These are phyloP conservation scores for Panurus biarmicus DNA, from an alignment of 2,113 vertebrate species.

Conservation along the genomic window DNA sequence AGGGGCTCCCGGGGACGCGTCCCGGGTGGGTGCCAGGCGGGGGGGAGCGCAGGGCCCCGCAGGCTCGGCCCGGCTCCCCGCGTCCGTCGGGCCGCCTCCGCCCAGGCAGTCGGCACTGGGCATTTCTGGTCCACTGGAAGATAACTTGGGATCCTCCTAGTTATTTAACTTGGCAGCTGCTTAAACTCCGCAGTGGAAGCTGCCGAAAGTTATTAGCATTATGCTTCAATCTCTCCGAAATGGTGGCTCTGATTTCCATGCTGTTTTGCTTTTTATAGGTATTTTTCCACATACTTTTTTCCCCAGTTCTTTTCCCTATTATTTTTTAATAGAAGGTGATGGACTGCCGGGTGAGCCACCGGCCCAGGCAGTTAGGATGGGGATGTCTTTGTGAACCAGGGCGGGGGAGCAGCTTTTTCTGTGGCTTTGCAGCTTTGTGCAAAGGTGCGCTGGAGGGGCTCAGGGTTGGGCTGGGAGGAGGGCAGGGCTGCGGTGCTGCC, in stretches of 20 bases:
- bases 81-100: neutral
- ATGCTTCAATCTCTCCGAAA: neutral
- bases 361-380: neutral
- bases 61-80: neutral
- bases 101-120: neutral
- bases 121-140: constrained; percentile 32
- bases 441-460: fast-evolving
- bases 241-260: constrained; percentile 10
- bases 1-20: neutral
- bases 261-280: neutral
- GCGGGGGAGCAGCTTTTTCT: neutral
- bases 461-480: neutral
- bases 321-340: neutral
- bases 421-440: neutral
- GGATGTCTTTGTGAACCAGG: neutral
- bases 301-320: neutral
- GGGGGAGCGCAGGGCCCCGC: neutral
- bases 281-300: neutral
- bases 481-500: neutral
- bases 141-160: constrained; percentile 40
- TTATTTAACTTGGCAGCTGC: constrained; percentile 69
- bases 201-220: constrained; percentile 63
- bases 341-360: neutral
- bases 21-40: neutral
- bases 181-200: constrained; percentile 65